Conservation (phyloP, 2,797 vertebrate genomes). For the Micromesistius poutassou region DNA sequence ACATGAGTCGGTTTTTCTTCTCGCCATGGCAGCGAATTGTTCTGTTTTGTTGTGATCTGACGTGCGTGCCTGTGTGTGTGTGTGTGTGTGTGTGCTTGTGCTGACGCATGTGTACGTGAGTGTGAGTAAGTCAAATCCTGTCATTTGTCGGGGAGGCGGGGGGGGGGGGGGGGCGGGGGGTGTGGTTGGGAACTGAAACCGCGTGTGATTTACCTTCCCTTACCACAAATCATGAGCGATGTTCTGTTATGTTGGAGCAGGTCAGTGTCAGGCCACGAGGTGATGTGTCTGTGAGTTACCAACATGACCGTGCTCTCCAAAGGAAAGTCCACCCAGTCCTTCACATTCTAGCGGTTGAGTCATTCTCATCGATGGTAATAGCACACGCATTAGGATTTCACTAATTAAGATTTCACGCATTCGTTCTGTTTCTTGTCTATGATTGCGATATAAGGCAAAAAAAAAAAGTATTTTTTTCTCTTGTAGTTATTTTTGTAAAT, state of each 20-base stretch:
- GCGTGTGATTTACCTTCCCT: slow-evolving; percentile 31
- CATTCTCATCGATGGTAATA: not conserved
- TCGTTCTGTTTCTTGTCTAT: not conserved
- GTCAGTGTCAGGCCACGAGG: slow-evolving; percentile 17
- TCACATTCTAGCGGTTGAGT: not conserved
- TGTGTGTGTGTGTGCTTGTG: not conserved
- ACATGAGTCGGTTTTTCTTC: not conserved
- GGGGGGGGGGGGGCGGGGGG: too few species aligned
- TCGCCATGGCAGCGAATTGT: not conserved
- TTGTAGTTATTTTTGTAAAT: not conserved
- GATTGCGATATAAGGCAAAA: not conserved
- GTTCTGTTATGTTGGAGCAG: slow-evolving; percentile 15
- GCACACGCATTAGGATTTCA: not conserved
- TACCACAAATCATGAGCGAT: slow-evolving; percentile 39
- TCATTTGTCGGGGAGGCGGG: slow-evolving; percentile 34
- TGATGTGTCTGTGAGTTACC: slow-evolving; percentile 19
- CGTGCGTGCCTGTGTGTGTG: not conserved
- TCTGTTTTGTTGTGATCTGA: not conserved
- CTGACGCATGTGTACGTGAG: slow-evolving; percentile 1
- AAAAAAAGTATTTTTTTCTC: not conserved
- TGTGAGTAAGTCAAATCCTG: slow-evolving; percentile 19
- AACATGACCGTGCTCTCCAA: not conserved
- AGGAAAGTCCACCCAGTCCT: not conserved
- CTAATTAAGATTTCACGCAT: not conserved
- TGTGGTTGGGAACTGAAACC: slow-evolving; percentile 2